phyloP scores from a whole-genome alignment of 1,140 invertebrate species.

The Listronotus bonariensis region DNA sequence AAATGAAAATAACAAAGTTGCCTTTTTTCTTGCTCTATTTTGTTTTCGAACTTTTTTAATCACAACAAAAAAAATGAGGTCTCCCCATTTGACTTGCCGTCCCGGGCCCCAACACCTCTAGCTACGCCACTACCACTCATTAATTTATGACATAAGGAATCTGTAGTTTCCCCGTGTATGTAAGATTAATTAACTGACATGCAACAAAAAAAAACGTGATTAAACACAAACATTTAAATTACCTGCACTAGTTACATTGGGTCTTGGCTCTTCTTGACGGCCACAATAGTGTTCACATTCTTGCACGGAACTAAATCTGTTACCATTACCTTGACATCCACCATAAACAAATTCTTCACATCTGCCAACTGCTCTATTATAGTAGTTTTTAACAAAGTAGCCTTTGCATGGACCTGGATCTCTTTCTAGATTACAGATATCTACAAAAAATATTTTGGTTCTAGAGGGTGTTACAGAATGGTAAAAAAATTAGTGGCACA shows the following conservation, averaged over 20 bases:
- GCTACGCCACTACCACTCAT: too few species aligned
- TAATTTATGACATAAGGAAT: too few species aligned
- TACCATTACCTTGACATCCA: conserved; percentile 85
- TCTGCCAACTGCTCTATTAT: conserved; percentile 60
- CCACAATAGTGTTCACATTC: conserved; percentile 74
- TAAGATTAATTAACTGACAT: too few species aligned
- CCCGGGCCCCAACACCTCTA: too few species aligned
- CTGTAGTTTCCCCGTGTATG: too few species aligned
- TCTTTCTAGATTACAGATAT: conserved; percentile 64
- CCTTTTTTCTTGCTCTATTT: too few species aligned
- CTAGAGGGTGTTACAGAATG: conserved; percentile 5
- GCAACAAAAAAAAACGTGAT: too few species aligned
- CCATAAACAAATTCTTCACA: conserved; percentile 79
- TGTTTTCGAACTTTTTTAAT: too few species aligned
- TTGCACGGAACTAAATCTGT: conserved; percentile 73
- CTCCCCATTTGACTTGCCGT: too few species aligned
- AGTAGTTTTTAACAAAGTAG: conserved; percentile 70
- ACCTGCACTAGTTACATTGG: conserved; percentile 22
- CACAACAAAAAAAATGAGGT: too few species aligned
- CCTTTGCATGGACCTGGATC: conserved; percentile 73
- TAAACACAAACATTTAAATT: too few species aligned
- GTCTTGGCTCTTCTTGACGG: conserved; percentile 52
- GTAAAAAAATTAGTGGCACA: background rate
- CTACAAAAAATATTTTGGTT: conserved; percentile 49
- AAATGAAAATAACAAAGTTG: too few species aligned